Conservation (phyloP, 2,797 vertebrate genomes). For the Podarcis siculus region DNA sequence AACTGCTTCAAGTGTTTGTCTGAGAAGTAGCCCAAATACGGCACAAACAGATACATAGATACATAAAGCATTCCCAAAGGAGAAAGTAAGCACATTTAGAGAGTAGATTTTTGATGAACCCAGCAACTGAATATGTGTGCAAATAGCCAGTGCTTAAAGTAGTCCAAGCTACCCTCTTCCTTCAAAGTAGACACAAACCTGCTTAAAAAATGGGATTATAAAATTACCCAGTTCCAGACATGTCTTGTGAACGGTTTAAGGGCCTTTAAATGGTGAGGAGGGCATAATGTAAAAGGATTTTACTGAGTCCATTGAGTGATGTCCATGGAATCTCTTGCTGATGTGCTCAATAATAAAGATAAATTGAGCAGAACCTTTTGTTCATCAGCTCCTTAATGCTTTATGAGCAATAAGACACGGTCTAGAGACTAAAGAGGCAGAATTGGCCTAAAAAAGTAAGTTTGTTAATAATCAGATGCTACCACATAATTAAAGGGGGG, state of each 20-base stretch:
- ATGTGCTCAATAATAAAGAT: slow-evolving; percentile 62
- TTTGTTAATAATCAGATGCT: slow-evolving; percentile 28
- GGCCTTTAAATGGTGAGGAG: slow-evolving; percentile 23
- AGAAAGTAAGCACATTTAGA: neutral
- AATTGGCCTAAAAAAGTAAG: slow-evolving; percentile 1
- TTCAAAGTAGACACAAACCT: neutral
- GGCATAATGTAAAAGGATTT: neutral
- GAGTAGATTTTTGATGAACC: neutral
- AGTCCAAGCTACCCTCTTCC: neutral
- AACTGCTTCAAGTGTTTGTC: neutral
- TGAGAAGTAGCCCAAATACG: neutral
- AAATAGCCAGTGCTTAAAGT: neutral
- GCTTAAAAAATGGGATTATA: neutral
- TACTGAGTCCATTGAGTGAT: neutral
- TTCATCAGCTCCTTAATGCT: slow-evolving; percentile 49
- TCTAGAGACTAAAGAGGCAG: slow-evolving; percentile 34
- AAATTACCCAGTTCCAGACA: neutral
- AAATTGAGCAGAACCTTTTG: slow-evolving; percentile 58
- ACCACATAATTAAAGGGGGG: slow-evolving; percentile 28
- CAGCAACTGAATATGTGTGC: neutral
- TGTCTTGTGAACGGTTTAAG: neutral
- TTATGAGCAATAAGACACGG: slow-evolving; percentile 48
- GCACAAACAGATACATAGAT: neutral
- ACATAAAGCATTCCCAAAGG: neutral
- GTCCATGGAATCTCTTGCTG: slow-evolving; percentile 40